Evolutionary conservation across 2,113 vertebrate genomes (phyloP).

Genomic region (Petaurus breviceps): DNA sequence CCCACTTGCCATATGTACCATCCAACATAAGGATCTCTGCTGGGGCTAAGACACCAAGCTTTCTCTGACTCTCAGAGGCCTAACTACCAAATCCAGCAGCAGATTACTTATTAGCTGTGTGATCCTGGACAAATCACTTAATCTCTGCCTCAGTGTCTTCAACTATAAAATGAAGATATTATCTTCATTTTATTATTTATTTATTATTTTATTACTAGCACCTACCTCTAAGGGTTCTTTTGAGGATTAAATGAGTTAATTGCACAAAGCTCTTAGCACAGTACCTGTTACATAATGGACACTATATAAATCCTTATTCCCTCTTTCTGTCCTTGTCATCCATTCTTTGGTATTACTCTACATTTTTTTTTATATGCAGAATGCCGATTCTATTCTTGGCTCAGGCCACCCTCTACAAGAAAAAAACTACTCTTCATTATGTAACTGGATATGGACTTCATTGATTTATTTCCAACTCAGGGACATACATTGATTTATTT

Average conservation of each 20-base stretch:
- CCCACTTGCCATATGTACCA: not conserved
- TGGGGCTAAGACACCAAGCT: not conserved
- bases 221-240: not conserved
- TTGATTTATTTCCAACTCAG: not conserved
- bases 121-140: not conserved
- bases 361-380: not conserved
- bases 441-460: not conserved
- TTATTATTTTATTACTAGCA: not conserved
- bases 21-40: not conserved
- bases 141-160: not conserved
- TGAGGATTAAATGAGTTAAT: not conserved
- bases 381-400: not conserved
- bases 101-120: not conserved
- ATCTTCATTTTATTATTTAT: too few species aligned
- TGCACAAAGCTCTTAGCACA: not conserved
- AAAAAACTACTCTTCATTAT: not conserved
- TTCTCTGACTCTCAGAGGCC: not conserved
- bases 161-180: not conserved
- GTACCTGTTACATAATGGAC: not conserved
- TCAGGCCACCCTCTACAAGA: not conserved
- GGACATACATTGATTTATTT: not conserved
- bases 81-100: not conserved
- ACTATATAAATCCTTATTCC: not conserved
- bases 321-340: not conserved
- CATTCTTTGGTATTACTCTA: not conserved